phyloP scores from a whole-genome alignment of 2,888 invertebrate species.

The Diplolepis rosae region DNA sequence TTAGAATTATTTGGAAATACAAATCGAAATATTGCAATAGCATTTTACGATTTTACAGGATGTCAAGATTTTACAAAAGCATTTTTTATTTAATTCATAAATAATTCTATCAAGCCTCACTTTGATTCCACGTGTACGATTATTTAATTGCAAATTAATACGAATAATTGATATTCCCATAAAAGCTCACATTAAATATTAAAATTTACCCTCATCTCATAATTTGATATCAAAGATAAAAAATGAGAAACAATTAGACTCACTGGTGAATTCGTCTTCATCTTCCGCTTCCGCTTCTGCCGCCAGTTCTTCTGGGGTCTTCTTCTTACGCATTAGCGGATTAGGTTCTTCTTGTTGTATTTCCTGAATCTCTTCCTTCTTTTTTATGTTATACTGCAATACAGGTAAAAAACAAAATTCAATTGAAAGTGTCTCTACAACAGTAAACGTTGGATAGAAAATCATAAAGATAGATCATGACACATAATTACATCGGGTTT shows the following conservation, averaged over 20 bases:
- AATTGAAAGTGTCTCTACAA: slow-evolving; percentile 32
- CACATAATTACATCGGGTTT: slow-evolving; percentile 2
- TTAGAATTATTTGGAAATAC: too few relatives aligned
- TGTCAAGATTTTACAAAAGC: too few relatives aligned
- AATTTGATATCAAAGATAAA: too few relatives aligned
- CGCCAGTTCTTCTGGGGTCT: slow-evolving; percentile 97
- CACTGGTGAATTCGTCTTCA: slow-evolving; percentile 97
- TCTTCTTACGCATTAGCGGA: slow-evolving; percentile 98
- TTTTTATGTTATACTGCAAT: slow-evolving; percentile 97
- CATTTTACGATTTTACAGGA: too few relatives aligned
- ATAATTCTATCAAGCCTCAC: too few relatives aligned
- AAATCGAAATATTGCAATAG: too few relatives aligned
- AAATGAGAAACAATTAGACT: slow-evolving; percentile 70
- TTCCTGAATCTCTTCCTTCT: slow-evolving; percentile 94
- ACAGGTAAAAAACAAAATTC: slow-evolving; percentile 30
- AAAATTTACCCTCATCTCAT: too few relatives aligned
- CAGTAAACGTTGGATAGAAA: slow-evolving; percentile 30
- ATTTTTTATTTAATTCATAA: too few relatives aligned
- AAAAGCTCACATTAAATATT: too few relatives aligned
- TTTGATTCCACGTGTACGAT: too few relatives aligned
- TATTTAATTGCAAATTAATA: too few relatives aligned
- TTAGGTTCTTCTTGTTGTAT: slow-evolving; percentile 91
- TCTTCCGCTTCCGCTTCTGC: slow-evolving; percentile 97
- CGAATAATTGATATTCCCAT: too few relatives aligned
- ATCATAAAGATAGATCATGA: slow-evolving; percentile 24